Conservation (phyloP, 64 coral and sea anemone genomes). For the Acropora tenuis region DNA sequence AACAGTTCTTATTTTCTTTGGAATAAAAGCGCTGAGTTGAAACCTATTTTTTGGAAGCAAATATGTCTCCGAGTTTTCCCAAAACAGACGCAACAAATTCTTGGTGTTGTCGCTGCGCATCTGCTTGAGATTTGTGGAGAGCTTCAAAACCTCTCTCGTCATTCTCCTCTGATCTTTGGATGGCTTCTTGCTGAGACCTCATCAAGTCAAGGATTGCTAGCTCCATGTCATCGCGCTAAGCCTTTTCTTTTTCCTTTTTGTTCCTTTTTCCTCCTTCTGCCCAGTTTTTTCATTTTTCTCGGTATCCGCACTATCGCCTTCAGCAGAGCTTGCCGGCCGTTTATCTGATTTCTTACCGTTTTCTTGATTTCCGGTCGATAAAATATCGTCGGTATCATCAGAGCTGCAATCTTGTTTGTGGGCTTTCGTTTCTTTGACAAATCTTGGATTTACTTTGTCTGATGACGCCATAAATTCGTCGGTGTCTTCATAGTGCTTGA, state of each 20-base stretch:
- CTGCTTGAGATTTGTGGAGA: constrained; percentile 38
- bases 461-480: constrained; percentile 59
- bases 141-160: constrained; percentile 53
- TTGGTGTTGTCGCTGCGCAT: constrained; percentile 33
- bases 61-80: constrained; percentile 34
- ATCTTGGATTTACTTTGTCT: constrained; percentile 64
- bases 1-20: constrained; percentile 33
- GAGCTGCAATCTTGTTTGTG: constrained; percentile 27
- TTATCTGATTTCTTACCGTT: constrained; percentile 21
- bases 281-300: constrained; percentile 12
- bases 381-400: constrained; percentile 23
- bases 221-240: constrained; percentile 55
- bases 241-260: constrained; percentile 51
- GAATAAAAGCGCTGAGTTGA: constrained; percentile 15
- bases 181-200: constrained; percentile 56
- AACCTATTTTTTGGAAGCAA: constrained; percentile 44
- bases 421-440: constrained; percentile 61
- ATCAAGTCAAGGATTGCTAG: constrained; percentile 60
- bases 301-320: neutral
- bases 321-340: neutral
- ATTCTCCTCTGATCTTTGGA: constrained; percentile 62
- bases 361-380: neutral
- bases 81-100: constrained; percentile 42
- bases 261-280: constrained; percentile 9
- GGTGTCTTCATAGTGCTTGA: constrained; percentile 63